Evolutionary conservation across 1,140 invertebrate species (phyloP), one percentile per base, ranked within the genome.

Genomic region (Zaprionus gabonicus): DNA sequence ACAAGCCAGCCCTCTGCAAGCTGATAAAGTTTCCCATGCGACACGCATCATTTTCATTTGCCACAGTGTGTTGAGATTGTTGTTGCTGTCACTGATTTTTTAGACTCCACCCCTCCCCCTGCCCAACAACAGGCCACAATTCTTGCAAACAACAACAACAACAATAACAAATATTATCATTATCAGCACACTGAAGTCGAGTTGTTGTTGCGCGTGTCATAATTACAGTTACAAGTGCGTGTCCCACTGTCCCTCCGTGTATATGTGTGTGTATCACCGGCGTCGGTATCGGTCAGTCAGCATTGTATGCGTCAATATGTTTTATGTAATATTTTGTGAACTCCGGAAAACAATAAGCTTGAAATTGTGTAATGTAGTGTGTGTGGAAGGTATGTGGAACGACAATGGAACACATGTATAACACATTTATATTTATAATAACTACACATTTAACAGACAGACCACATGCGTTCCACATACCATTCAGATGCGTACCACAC

Each of bases 11-110:
- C 55, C 71, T 60, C 55, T 68, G 53, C 44, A 49, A 57, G 70
- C 69, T 76, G 73, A 76, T 76, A 71, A 76, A 76, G 60, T 65
- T 75, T 65, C 58, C 55, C 60, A 76, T 71, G 65, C 41, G 73
- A 76, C 73, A 76, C 68, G 73, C 68, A 71, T 76, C 46, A 76
- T 76, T 76, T 65, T 55, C 62, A 65, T 55, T 71, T 76, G 60
- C 51, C 36, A 63, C 66, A 69, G 56, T 62, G 49, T 57, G 71
- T 31, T 75, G 59, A 38, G 31, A 41, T 44, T 66, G 44, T 71
- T 51, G 55, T 51, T 55, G 27, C 27, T 59, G 49, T 57, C 27
- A 31, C 12, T 53, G 53, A 56, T 62, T 63, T 49, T 56, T 62
- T 34, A 28, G 12, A 31, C 28, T 7, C 28, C 28, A 31, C 7